Base-by-base conservation (phyloP, 2,888 invertebrate genomes). In the Eupithecia insigniata region DNA sequence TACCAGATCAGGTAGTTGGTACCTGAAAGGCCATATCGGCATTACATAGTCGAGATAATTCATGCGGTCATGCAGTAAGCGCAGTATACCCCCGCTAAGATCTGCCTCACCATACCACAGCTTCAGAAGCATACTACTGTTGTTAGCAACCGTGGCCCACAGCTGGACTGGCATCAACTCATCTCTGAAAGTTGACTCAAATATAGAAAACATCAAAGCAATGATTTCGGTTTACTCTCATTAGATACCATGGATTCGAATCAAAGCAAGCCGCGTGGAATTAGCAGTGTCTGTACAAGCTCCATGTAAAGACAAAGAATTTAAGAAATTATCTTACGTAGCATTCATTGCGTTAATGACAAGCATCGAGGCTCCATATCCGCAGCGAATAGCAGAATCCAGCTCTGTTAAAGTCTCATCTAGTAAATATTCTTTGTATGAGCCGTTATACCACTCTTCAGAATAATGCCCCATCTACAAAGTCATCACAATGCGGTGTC, bases 11-110 rank as follows among this genome's bases (percentile, higher is more conserved):
- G 26, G 55, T 26, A 26, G 55, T 12, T 18, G 30, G 16, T 71
- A 89, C 92, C 83, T 85, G 73, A 92, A 92, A 1, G 90, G 90
- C 92, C 92, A 92, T 51, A 92, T 81, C 0, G 87, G 83, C 72
- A 88, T 77, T 0, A 89, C 74, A 72, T 87, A 92, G 72, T 92
- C 92, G 0, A 92, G 51, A 2, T 76, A 76, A 1, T 71, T 67
- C 0, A 88, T 74, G 1, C 93, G 83, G 1, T 80, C 70, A 0
- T 22, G 67, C 72, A 90, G 71, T 2, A 92, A 82, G 18, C 92
- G 84, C 3, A 92, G 79, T 1, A 86, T 79, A 0, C 82, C 89
- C 0, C 90, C 92, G 4, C 85, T 78, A 2, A 92, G 78, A 2
- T 92, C 91, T 0, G 92, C 88, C 0, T 75, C 75, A 0, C 86